Evolutionary conservation across 1,140 invertebrate genomes (phyloP).

Genomic region (Helicoverpa armigera): DNA sequence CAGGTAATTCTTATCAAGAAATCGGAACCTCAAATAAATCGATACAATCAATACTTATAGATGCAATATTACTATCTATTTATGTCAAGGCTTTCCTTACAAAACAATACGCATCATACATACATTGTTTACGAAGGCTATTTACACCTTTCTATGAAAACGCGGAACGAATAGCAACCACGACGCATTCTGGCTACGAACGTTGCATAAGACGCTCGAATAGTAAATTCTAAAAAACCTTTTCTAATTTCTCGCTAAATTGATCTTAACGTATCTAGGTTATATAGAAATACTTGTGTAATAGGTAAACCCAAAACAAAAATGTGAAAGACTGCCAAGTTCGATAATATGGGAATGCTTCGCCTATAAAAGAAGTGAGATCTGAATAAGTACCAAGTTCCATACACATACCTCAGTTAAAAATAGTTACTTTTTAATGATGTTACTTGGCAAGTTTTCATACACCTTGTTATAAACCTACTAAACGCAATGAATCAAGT

Average conservation of each 20-base stretch:
- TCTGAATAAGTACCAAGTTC: no score
- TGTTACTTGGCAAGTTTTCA: no score
- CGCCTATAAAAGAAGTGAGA: no score
- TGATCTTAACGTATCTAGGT: slow-evolving; percentile 17
- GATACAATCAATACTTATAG: neutral
- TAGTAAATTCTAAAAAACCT: neutral
- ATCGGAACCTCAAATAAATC: neutral
- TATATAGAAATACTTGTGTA: neutral
- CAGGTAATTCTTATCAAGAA: neutral
- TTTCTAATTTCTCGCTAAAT: slow-evolving; percentile 27
- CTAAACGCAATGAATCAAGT: no score
- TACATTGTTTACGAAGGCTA: neutral
- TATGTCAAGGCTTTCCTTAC: slow-evolving; percentile 28
- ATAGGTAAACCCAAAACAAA: no score
- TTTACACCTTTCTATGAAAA: slow-evolving; percentile 18
- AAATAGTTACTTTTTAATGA: no score
- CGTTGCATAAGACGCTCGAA: slow-evolving; percentile 4
- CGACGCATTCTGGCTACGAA: neutral
- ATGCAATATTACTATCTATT: slow-evolving; percentile 5
- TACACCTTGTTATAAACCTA: no score
- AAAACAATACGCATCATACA: slow-evolving; percentile 4
- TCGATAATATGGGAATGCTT: no score
- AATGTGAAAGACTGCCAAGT: no score
- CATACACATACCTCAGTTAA: no score
- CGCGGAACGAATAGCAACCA: neutral